Conservation (phyloP, 2,888 invertebrate genomes). For the Hypolimnas misippus region DNA sequence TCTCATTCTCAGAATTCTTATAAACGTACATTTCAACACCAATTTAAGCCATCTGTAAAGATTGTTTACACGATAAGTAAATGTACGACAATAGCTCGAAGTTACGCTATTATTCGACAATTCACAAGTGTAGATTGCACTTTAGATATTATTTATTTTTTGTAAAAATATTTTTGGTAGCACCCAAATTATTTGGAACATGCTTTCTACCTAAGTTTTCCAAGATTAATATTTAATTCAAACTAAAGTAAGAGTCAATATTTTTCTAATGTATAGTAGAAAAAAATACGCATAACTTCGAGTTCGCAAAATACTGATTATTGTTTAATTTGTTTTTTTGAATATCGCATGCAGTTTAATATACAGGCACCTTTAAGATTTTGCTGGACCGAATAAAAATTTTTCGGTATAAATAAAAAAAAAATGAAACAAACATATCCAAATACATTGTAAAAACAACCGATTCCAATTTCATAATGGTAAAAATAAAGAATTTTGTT, state of each 20-base stretch:
- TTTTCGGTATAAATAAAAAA: too few relatives aligned
- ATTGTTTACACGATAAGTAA: slow-evolving; percentile 30
- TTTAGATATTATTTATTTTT: not conserved
- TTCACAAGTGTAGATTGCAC: not conserved
- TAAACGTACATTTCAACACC: slow-evolving; percentile 43
- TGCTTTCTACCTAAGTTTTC: not conserved
- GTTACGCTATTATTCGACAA: not conserved
- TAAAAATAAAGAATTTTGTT: slow-evolving; percentile 7
- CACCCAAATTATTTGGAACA: slow-evolving; percentile 26
- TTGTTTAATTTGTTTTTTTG: not conserved
- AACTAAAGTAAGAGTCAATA: too few relatives aligned
- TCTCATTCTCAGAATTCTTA: slow-evolving; percentile 39
- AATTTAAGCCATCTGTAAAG: slow-evolving; percentile 46
- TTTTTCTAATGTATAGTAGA: not conserved
- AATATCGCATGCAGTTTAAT: not conserved
- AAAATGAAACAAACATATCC: too few relatives aligned
- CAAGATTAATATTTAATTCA: not conserved
- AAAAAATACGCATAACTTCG: not conserved
- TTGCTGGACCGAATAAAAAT: not conserved
- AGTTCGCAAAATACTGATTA: not conserved
- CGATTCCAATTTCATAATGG: not conserved
- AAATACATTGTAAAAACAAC: not conserved
- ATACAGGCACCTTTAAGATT: not conserved
- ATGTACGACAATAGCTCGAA: not conserved
- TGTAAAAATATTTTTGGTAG: slow-evolving; percentile 12